Evolutionary conservation across 2,113 vertebrate species (phyloP).

Genomic region (Ginglymostoma cirratum): DNA sequence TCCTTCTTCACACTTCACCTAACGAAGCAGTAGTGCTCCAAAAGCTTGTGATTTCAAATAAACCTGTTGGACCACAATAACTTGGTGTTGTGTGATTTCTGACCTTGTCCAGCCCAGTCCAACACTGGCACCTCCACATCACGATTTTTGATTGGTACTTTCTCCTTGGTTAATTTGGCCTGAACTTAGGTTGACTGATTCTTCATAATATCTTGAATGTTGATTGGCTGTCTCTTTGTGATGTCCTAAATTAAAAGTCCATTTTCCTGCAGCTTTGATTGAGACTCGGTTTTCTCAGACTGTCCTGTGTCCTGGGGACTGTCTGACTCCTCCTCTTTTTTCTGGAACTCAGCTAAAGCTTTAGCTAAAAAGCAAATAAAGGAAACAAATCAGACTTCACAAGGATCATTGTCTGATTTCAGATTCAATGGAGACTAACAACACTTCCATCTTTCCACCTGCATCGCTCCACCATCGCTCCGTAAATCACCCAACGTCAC

Average conservation of each 20-base stretch:
- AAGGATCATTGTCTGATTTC: background rate
- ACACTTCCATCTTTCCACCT: background rate
- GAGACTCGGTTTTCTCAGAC: background rate
- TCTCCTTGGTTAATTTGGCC: background rate
- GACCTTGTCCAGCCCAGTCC: no score
- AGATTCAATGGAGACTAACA: background rate
- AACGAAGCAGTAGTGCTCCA: no score
- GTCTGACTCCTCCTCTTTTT: background rate
- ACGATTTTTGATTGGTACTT: background rate
- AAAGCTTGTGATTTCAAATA: no score
- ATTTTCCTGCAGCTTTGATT: background rate
- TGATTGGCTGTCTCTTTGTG: background rate
- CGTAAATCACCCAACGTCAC: no score
- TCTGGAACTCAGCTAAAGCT: background rate
- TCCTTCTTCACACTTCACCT: no score
- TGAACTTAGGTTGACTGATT: background rate
- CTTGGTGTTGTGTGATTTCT: no score
- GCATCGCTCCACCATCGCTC: no score
- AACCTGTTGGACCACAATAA: no score
- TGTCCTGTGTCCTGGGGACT: no score
- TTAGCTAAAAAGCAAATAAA: conserved; percentile 1
- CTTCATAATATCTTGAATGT: no score
- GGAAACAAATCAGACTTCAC: background rate
- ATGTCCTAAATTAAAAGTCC: background rate
- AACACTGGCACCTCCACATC: no score